A percentile compares a stretch with the other conserved stretches of the same genome.
These are phyloP conservation scores for Emydoidea blandingii DNA, from an alignment of 2,797 vertebrate species.

Conservation along the genomic window DNA sequence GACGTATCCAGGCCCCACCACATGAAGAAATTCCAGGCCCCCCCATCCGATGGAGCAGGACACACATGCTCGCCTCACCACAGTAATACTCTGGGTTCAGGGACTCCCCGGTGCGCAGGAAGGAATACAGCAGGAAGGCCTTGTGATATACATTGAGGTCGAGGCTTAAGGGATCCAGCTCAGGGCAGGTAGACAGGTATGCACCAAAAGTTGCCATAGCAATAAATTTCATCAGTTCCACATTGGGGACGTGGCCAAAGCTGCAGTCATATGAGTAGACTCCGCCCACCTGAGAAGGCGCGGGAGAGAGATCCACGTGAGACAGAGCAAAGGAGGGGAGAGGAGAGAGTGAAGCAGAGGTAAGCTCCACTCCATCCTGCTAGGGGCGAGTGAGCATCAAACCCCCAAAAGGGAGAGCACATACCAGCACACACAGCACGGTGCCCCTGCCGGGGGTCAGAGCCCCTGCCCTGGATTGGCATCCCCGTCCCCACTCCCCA, in stretches of 20 bases:
- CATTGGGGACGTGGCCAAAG: conserved; percentile 97
- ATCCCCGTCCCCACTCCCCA: background rate
- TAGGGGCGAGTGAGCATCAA: background rate
- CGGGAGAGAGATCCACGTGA: conserved; percentile 19
- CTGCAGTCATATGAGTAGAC: conserved; percentile 97
- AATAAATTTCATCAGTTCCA: conserved; percentile 99
- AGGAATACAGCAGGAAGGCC: conserved; percentile 95
- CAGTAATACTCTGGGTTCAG: conserved; percentile 95
- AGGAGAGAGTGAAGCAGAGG: background rate
- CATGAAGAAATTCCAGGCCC: background rate
- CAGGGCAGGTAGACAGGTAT: conserved; percentile 93
- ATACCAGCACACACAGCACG: background rate
- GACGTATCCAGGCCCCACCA: background rate
- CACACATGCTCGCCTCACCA: conserved; percentile 82
- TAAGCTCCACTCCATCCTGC: background rate
- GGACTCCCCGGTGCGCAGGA: conserved; percentile 93
- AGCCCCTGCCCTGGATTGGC: background rate
- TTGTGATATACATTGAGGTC: conserved; percentile 96
- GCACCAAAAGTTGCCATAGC: conserved; percentile 97
- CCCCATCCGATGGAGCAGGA: background rate
- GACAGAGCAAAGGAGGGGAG: background rate
- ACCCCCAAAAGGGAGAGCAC: background rate
- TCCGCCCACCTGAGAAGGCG: conserved; percentile 89
- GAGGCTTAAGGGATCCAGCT: conserved; percentile 83
- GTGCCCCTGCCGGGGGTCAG: no score